Evolutionary conservation across 2,113 vertebrate species (phyloP), one percentile per base, ranked within the genome.

Genomic region (Bufo bufo): DNA sequence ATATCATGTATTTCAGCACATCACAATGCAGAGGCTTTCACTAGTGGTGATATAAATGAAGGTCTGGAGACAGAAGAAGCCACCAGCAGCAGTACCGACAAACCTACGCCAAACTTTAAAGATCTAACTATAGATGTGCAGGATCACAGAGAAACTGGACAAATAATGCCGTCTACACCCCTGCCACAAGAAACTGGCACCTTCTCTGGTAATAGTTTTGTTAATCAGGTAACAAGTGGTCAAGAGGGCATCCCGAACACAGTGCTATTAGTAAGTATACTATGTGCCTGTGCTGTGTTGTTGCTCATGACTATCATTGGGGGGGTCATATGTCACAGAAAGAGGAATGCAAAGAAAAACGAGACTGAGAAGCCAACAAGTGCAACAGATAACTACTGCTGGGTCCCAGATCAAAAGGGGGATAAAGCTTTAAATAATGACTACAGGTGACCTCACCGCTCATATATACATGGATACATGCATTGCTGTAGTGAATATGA

Each of bases 221-320:
- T 79, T 50, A 71, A 90, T 47, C 84, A 61, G 0, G 47, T 61
- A 47, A 23, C 54, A 1, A 59, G 90, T 8, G 84, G 72, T 9
- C 75, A 10, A 0, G 75, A 85, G 0, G 11, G 85, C 0, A 50
- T 90, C 11, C 77, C 89, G 0, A 92, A 93, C 23, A 92, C 88
- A 78, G 89, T 95, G 69, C 92, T 95, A 6, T 86, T 96, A 6
- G 95, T 95, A 12, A 95, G 95, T 78, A 94, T 94, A 86, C 85
- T 96, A 82, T 95, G 94, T 13, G 93, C 93, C 0, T 92, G 95
- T 20, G 94, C 90, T 78, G 90, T 94, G 82, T 85, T 95, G 7
- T 85, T 96, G 8, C 79, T 96, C 83, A 19, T 95, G 89, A 92
- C 92, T 7, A 89, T 95, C 0, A 91, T 90, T n/a, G 85, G 94